Conservation (phyloP, 2,888 invertebrate species). For the Hemaris fuciformis region DNA sequence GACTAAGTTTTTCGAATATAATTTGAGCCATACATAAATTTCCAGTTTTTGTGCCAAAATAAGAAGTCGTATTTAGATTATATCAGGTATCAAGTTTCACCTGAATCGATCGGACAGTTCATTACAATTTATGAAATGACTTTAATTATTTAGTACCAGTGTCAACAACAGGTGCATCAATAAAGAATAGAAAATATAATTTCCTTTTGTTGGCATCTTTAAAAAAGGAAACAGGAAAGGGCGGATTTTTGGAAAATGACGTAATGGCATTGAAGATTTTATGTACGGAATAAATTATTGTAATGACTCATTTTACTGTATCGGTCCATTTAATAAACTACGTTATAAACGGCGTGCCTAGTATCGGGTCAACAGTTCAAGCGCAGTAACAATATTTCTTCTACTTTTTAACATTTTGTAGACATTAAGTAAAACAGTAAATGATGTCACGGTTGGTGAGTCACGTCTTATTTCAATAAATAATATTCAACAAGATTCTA, state of each 20-base stretch:
- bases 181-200: too few species aligned
- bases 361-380: conserved; percentile 74
- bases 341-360: conserved; percentile 54
- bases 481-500: conserved; percentile 41
- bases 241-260: conserved; percentile 30
- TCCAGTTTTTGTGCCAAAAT: background rate
- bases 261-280: conserved; percentile 30
- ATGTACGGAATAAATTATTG: conserved; percentile 7
- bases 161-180: too few species aligned
- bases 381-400: conserved; percentile 71
- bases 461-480: conserved; percentile 62
- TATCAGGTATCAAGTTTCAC: background rate
- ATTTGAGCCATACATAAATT: background rate
- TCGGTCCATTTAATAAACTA: conserved; percentile 47
- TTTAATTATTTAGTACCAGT: background rate
- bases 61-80: background rate
- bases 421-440: conserved; percentile 66
- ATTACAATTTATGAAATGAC: background rate
- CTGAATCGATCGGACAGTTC: background rate
- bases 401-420: conserved; percentile 65
- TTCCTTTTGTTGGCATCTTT: background rate
- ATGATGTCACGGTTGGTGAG: conserved; percentile 74
- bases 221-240: conserved; percentile 29
- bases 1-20: too few species aligned
- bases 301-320: conserved; percentile 58